Evolutionary conservation across 2,888 invertebrate genomes (phyloP), one percentile per base, ranked within the genome.

Genomic region (Bedellia somnulentella): DNA sequence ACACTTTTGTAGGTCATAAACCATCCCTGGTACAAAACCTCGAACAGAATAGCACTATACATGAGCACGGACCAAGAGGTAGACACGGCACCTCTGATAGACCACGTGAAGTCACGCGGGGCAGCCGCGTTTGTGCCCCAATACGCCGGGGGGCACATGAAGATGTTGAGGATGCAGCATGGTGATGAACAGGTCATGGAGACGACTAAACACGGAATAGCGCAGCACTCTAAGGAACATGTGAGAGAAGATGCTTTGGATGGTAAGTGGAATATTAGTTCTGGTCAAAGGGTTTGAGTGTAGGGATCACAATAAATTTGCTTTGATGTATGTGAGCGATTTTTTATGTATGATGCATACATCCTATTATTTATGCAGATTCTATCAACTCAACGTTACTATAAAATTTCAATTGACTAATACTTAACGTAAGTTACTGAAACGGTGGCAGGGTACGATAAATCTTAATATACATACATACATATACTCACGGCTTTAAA

Each of bases 181-280:
- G 58, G 80, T 10, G 88, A 89, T 5, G 79, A 87, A 60, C 75
- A 83, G 2, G 89, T 87, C 47, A 92, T 88, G 67, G 79, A 86
- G 0, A 45, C 86, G 29, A 94, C 93, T 0, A 88, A 85, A 46
- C 96, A 95, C 86, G 89, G 93, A 30, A 97, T 98, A 31, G 87
- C 88, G 44, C 96, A 97, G 61, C 96, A 96, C 1, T 57, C 75
- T 6, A 63, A 63, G 31, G 54, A 60, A 0, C 66, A 80, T 32
- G 64, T 80, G 11, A 78, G 93, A 36, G 87, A 88, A 44, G 85
- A 92, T 58, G 92, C 91, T 31, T 55, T 92, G 30, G 78, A 84
- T 34, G 80, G 82, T 52, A n/a, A n/a, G n/a, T n/a, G n/a, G n/a
- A n/a, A n/a, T n/a, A n/a, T n/a, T n/a, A n/a, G n/a, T n/a, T n/a